phyloP scores from a whole-genome alignment of 2,888 invertebrate species.

The Amiota minor region DNA sequence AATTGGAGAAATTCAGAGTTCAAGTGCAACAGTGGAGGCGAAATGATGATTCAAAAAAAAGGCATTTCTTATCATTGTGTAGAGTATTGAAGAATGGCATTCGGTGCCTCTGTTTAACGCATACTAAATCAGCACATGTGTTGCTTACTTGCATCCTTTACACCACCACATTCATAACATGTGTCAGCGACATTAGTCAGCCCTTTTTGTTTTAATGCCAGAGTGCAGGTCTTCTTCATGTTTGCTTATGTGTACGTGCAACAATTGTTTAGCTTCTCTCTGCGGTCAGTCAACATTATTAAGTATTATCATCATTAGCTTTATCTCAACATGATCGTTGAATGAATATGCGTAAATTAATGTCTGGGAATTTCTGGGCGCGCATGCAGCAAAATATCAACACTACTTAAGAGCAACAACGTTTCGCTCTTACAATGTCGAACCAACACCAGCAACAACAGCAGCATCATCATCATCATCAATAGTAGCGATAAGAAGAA shows the following conservation, averaged over 20 bases:
- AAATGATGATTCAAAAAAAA: too few relatives aligned
- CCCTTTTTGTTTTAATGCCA: too few relatives aligned
- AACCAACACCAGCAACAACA: background rate
- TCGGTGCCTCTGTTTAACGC: background rate
- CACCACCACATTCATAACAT: constrained; percentile 47
- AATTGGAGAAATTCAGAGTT: too few relatives aligned
- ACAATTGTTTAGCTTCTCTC: background rate
- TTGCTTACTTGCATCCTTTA: background rate
- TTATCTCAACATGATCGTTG: constrained; percentile 13
- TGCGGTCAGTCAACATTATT: too few relatives aligned
- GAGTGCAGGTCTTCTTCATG: too few relatives aligned
- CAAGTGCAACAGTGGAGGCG: too few relatives aligned
- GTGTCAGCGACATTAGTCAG: background rate
- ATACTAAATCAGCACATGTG: background rate
- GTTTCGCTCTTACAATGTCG: background rate
- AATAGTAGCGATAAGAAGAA: constrained; percentile 14
- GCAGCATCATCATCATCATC: background rate
- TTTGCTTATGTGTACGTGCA: background rate
- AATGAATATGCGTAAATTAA: constrained; percentile 31
- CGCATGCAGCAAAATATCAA: background rate
- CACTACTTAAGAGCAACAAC: background rate
- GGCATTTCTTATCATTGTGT: background rate
- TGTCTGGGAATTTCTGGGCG: constrained; percentile 31
- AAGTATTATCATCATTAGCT: background rate
- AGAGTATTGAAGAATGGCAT: too few relatives aligned